phyloP scores from a whole-genome alignment of 2,113 vertebrate genomes.

The Calidris pugnax region DNA sequence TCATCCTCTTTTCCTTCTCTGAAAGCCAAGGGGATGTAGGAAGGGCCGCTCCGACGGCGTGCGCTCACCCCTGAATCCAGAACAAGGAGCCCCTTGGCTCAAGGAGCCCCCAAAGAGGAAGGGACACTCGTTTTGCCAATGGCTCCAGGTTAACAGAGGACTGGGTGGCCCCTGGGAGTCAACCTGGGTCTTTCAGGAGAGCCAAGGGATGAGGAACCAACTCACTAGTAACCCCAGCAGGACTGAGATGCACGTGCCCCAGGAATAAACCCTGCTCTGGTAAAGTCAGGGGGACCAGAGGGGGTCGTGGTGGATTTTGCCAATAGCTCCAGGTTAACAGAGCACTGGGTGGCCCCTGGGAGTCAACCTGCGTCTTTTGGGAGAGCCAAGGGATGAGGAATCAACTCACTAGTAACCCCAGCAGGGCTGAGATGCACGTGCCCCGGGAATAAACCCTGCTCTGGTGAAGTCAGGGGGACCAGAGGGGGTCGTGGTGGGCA shows the following conservation, averaged over 20 bases:
- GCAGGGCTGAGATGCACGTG: too few relatives aligned
- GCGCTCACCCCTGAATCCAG: not conserved
- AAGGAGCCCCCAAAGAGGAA: not conserved
- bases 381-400: too few relatives aligned
- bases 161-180: not conserved
- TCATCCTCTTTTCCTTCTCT: not conserved
- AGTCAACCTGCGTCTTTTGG: too few relatives aligned
- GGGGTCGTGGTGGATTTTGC: accelerated
- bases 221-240: not conserved
- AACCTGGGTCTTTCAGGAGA: not conserved
- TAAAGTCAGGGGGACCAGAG: not conserved
- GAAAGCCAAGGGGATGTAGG: not conserved
- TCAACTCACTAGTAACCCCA: too few relatives aligned
- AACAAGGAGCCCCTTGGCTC: not conserved
- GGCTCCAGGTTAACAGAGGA: not conserved
- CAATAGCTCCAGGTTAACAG: too few relatives aligned
- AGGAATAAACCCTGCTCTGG: not conserved
- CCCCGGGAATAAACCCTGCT: not conserved
- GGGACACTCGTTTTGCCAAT: accelerated
- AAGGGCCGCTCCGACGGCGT: accelerated
- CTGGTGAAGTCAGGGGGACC: not conserved
- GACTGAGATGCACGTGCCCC: not conserved
- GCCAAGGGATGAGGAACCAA: not conserved
- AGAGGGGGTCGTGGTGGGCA: not conserved
- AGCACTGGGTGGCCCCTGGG: too few relatives aligned